A percentile compares a stretch with the other conserved stretches of the same genome.
Conservation (phyloP, 2,888 invertebrate genomes). For the Bimastos eiseni region DNA sequence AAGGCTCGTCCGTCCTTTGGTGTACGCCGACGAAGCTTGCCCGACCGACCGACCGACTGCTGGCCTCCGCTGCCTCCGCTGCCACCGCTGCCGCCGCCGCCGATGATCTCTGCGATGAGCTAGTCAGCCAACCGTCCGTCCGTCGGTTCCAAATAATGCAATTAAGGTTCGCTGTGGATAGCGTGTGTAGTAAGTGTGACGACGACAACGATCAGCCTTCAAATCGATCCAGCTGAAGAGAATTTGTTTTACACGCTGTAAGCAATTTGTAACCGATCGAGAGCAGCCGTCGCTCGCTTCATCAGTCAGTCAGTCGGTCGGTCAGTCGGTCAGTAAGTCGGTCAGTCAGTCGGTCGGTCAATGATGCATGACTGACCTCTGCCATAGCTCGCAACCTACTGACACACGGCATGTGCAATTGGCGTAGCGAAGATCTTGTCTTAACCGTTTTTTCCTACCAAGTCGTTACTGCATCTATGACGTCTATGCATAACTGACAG, state of each 20-base stretch:
- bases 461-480: not conserved
- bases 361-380: not conserved
- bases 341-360: not conserved
- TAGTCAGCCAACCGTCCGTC: not conserved
- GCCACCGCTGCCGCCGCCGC: not conserved
- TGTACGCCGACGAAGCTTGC: not conserved
- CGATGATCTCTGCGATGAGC: not conserved
- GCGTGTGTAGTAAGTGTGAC: not conserved
- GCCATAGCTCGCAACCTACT: not conserved
- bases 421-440: not conserved
- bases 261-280: not conserved
- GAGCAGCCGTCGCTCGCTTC: not conserved
- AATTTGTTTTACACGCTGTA: conserved; percentile 15
- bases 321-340: not conserved
- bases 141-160: not conserved
- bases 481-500: not conserved
- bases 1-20: conserved; percentile 8
- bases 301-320: not conserved
- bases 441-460: not conserved
- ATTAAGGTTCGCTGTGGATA: not conserved
- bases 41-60: not conserved
- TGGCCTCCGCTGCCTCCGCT: too few relatives aligned
- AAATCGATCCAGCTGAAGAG: not conserved
- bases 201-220: not conserved
- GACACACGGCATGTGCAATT: not conserved